Evolutionary conservation across 2,888 invertebrate genomes (phyloP), one percentile per base, ranked within the genome.

Genomic region (Hypomecis atomaria): DNA sequence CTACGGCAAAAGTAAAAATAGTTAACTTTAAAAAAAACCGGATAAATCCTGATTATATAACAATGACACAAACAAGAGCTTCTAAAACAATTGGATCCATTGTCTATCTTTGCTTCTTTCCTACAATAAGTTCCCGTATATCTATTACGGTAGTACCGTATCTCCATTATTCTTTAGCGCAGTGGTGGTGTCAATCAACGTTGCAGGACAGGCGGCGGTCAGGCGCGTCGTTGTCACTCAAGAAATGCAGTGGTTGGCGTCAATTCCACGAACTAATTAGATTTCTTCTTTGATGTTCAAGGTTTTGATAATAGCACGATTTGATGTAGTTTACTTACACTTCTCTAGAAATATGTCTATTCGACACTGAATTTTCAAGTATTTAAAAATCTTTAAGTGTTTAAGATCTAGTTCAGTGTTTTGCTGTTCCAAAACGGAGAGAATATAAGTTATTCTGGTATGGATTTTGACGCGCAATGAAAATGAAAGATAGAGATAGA

Each of bases 221-320:
- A 42, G 13, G 59, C 64, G 55, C 52, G 64, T 36, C 44, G 50
- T 45, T 64, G 64, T 64, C 64, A 59, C 64, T 59, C 59, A 23
- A 55, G 40, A 49, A 59, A 50, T 64, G 59, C 59, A 64, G 34
- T 56, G 55, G 53, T 44, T 50, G 9, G 44, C 55, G 55, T 64
- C 59, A 45, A 45, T 38, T 53, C 38, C 42, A 60, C 10, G 4
- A 60, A 37, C 44, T 60, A 65, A 65, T 60, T 65, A 57, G 36
- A 53, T 47, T 57, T 61, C 47, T 36, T 44, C 65, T 65, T 65
- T 65, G 65, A 65, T 65, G 42, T 57, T 53, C 53, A 33, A 52
- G 13, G 40, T 47, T 55, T 56, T 37, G 36, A 23, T 33, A 48
- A 54, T 54, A 47, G 43, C 38, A 49, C 45, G 33, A 52, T 64